These are phyloP conservation scores for Salminus brasiliensis DNA, from an alignment of 2,113 vertebrate species.

Conservation along the genomic window DNA sequence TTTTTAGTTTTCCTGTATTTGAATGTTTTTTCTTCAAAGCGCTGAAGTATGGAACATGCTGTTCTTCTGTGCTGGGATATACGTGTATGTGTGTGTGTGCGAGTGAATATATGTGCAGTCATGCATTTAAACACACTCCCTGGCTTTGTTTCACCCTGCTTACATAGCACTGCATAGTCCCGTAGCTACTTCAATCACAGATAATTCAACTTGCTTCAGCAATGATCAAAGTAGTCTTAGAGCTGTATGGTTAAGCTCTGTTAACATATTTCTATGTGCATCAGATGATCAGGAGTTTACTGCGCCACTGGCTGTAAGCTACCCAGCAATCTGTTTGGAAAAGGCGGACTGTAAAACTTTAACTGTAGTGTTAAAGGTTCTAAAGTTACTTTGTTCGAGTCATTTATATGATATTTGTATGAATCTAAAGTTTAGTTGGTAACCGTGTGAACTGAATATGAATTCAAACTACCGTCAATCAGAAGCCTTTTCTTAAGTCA, in stretches of 20 bases:
- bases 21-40: neutral
- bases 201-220: neutral
- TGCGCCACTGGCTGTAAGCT: neutral
- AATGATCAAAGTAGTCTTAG: neutral
- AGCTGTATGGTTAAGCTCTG: slow-evolving; percentile 17
- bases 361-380: neutral
- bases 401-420: neutral
- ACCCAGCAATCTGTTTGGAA: neutral
- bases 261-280: slow-evolving; percentile 35
- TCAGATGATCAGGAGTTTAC: slow-evolving; percentile 15
- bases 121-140: slow-evolving; percentile 40
- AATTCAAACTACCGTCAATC: too few species aligned
- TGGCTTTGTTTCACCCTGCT: neutral
- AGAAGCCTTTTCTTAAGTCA: too few species aligned
- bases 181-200: slow-evolving; percentile 19
- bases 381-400: neutral
- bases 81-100: slow-evolving; percentile 47
- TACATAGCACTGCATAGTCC: slow-evolving; percentile 6
- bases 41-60: neutral
- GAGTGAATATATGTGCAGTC: slow-evolving; percentile 54
- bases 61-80: neutral
- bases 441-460: too few species aligned
- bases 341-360: neutral
- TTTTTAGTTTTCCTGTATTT: neutral
- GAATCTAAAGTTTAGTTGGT: neutral